Percentiles rank a stretch among this genome's conserved stretches.
Conservation (phyloP, 2,888 invertebrate genomes). For the Morpho deidamia region DNA sequence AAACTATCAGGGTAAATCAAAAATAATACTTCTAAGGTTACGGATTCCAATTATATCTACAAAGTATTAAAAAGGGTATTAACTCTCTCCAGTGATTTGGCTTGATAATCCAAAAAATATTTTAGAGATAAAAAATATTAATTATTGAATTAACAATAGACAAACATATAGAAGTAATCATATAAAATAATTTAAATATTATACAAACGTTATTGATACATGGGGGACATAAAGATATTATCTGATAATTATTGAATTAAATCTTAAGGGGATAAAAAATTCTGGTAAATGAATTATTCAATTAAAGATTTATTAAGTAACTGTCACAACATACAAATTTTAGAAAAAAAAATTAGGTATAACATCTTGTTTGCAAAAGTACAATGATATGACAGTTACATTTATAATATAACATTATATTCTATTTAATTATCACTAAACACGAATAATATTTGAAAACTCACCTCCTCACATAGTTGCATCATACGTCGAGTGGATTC, state of each 20-base stretch:
- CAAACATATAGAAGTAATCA: too few relatives aligned
- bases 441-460: slow-evolving; percentile 33
- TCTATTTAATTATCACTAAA: not conserved
- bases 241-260: slow-evolving; percentile 1
- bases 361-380: not conserved
- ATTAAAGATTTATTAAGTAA: slow-evolving; percentile 14
- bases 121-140: slow-evolving; percentile 16
- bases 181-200: too few relatives aligned
- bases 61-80: slow-evolving; percentile 33
- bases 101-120: slow-evolving; percentile 29
- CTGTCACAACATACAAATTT: slow-evolving; percentile 3
- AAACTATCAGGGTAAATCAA: slow-evolving; percentile 57
- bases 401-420: not conserved
- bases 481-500: slow-evolving; percentile 96
- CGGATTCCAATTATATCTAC: slow-evolving; percentile 43
- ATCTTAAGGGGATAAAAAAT: slow-evolving; percentile 48
- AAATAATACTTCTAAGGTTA: slow-evolving; percentile 52
- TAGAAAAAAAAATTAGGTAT: not conserved
- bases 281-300: slow-evolving; percentile 41
- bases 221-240: not conserved
- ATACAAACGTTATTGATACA: too few relatives aligned
- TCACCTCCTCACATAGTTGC: slow-evolving; percentile 95
- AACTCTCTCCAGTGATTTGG: slow-evolving; percentile 45
- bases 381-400: slow-evolving; percentile 12
- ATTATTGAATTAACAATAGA: not conserved